Conservation (phyloP, 1,140 invertebrate species). For the Panagrolaimus sp. region DNA sequence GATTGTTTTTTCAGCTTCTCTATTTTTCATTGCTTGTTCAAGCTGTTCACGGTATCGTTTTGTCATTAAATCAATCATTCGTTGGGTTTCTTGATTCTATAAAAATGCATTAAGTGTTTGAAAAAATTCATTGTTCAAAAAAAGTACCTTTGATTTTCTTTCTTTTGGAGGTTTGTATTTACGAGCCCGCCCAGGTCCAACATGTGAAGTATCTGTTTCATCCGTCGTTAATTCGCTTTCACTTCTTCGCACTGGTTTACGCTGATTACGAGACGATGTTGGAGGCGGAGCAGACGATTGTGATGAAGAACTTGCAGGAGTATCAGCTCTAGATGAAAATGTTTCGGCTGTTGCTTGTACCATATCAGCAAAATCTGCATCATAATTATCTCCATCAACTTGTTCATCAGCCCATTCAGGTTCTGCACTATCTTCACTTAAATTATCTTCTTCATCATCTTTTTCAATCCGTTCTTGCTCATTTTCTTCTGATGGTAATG, state of each 20-base stretch:
- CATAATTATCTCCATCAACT: background rate
- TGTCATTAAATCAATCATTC: conserved; percentile 6
- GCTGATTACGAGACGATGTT: background rate
- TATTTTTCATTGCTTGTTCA: background rate
- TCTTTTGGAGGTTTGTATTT: background rate
- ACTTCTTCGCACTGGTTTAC: background rate
- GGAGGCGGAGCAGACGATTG: background rate
- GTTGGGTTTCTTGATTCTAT: background rate
- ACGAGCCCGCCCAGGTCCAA: background rate
- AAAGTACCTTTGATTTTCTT: background rate
- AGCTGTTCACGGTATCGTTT: conserved; percentile 1
- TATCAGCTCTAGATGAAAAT: background rate
- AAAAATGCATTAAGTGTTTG: no score
- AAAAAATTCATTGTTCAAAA: no score
- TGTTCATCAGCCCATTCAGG: conserved; percentile 6
- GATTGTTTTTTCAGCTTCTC: background rate
- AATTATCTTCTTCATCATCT: background rate
- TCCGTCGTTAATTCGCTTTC: background rate
- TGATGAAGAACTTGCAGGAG: background rate
- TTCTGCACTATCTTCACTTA: background rate
- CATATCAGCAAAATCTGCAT: conserved; percentile 7
- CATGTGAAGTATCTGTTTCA: background rate
- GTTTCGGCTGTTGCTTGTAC: background rate
- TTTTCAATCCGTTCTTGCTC: background rate
- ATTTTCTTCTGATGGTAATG: background rate